Evolutionary conservation across 2,113 vertebrate species (phyloP).

Genomic region (Aplodontia rufa): DNA sequence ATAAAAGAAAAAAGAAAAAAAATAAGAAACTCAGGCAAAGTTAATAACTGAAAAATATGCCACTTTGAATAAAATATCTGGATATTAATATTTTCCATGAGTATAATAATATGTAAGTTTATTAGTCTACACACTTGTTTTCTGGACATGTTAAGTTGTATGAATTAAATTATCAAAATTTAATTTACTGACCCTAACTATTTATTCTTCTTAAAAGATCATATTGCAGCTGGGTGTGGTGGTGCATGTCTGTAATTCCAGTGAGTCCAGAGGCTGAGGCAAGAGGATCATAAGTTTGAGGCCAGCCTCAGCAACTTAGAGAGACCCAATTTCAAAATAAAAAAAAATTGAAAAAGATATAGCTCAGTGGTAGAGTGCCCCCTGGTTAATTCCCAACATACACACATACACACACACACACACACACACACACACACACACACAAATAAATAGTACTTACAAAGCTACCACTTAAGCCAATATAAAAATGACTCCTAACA

Average conservation of each 20-base stretch:
- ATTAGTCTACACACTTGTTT: neutral
- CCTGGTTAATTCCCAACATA: too few species aligned
- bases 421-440: too few species aligned
- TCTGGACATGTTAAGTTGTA: neutral
- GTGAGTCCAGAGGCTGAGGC: too few species aligned
- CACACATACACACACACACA: too few species aligned
- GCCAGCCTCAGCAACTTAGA: too few species aligned
- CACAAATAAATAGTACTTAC: neutral
- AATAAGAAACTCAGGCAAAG: neutral
- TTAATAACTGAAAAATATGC: neutral
- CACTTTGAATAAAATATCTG: conserved; percentile 1
- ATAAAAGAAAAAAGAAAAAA: neutral
- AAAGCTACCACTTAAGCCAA: neutral
- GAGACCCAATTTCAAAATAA: too few species aligned
- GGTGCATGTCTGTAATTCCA: too few species aligned
- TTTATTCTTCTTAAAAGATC: neutral
- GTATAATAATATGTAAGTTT: neutral
- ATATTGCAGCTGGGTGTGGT: neutral
- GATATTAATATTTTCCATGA: neutral
- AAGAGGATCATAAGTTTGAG: too few species aligned
- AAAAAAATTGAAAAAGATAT: too few species aligned
- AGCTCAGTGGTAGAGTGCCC: too few species aligned
- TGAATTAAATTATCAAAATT: conserved; percentile 7
- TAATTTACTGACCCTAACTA: neutral
- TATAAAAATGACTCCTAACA: neutral